phyloP scores from a whole-genome alignment of 2,888 invertebrate species.

The Pachydiplax longipennis region DNA sequence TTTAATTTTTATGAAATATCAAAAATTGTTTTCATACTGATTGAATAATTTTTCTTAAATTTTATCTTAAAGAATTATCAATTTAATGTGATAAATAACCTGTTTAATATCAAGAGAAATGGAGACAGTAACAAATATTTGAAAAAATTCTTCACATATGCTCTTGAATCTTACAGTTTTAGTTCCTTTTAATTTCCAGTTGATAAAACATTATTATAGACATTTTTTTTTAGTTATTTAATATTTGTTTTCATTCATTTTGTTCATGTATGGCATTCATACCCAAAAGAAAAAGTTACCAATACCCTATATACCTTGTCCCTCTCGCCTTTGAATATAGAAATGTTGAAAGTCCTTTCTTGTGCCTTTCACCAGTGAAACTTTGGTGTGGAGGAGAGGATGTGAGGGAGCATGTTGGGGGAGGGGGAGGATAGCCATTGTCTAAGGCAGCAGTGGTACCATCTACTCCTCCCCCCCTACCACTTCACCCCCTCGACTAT shows the following conservation, averaged over 20 bases:
- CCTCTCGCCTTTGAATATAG: constrained; percentile 34
- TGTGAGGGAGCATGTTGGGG: constrained; percentile 28
- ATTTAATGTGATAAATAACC: neutral
- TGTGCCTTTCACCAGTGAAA: constrained; percentile 45
- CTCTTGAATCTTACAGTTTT: neutral
- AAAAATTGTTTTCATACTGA: neutral
- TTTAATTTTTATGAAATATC: neutral
- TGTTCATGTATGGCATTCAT: constrained; percentile 23
- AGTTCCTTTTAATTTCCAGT: neutral
- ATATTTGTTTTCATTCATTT: constrained; percentile 7
- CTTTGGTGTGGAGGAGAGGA: constrained; percentile 44
- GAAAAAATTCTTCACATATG: neutral
- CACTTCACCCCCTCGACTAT: constrained; percentile 34
- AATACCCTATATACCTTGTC: constrained; percentile 5
- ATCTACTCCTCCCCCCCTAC: constrained; percentile 31
- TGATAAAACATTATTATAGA: neutral
- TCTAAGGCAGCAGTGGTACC: constrained; percentile 1
- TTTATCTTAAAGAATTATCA: neutral
- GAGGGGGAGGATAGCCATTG: constrained; percentile 5
- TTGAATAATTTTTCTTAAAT: neutral
- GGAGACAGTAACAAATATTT: constrained; percentile 21
- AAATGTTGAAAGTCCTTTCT: constrained; percentile 45
- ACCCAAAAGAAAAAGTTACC: constrained; percentile 27
- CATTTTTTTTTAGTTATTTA: constrained; percentile 13
- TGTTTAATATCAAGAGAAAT: neutral